A percentile compares a stretch with the other conserved stretches of the same genome.
phyloP scores from a whole-genome alignment of 2,113 vertebrate genomes.

The Dascyllus trimaculatus region DNA sequence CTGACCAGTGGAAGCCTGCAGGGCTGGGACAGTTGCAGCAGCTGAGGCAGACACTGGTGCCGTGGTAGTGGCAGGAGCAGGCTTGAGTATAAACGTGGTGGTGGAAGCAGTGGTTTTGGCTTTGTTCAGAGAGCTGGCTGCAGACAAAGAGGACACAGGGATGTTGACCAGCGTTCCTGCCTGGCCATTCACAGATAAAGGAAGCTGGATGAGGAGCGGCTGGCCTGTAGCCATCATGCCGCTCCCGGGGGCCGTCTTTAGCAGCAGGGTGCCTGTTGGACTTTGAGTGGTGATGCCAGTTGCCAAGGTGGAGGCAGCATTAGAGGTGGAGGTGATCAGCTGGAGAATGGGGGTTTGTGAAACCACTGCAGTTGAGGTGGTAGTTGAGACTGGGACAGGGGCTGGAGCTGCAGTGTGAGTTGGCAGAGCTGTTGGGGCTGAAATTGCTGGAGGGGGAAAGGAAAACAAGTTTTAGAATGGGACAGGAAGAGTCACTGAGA shows the following conservation, averaged over 20 bases:
- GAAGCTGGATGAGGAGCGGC: constrained; percentile 85
- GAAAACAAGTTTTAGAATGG: constrained; percentile 10
- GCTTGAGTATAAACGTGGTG: constrained; percentile 83
- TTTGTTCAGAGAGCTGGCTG: constrained; percentile 77
- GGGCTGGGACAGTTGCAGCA: constrained; percentile 51
- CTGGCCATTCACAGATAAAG: constrained; percentile 80
- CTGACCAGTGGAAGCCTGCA: constrained; percentile 65
- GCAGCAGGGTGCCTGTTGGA: constrained; percentile 76
- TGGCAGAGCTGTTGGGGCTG: constrained; percentile 34
- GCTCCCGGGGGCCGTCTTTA: constrained; percentile 75
- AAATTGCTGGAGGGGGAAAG: constrained; percentile 23
- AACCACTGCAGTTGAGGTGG: constrained; percentile 74
- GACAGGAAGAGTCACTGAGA: neutral
- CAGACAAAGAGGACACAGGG: constrained; percentile 80
- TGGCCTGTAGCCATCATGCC: constrained; percentile 74
- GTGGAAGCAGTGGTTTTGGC: constrained; percentile 81
- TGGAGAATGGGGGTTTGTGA: constrained; percentile 79
- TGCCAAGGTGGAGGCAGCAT: constrained; percentile 62
- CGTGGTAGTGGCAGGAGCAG: constrained; percentile 62
- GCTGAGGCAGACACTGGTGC: constrained; percentile 41
- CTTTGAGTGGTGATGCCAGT: constrained; percentile 77
- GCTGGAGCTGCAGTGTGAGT: neutral
- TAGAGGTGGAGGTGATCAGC: constrained; percentile 79
- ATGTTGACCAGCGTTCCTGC: constrained; percentile 81
- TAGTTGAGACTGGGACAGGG: constrained; percentile 49